phyloP scores from a whole-genome alignment of 2,888 invertebrate genomes.

The Panzeria rudis region DNA sequence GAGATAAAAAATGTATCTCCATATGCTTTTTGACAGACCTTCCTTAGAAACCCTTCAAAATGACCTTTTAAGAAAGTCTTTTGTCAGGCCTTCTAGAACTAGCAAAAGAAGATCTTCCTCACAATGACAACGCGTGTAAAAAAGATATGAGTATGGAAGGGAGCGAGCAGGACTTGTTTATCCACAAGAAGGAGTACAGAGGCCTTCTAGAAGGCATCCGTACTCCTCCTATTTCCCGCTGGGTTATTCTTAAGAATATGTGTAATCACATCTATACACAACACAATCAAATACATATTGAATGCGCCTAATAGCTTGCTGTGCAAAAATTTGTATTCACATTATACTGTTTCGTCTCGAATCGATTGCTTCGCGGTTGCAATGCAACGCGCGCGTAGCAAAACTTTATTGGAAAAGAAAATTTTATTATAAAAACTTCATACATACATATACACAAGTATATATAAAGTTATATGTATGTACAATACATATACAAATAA shows the following conservation, averaged over 20 bases:
- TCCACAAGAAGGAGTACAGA: too few species aligned
- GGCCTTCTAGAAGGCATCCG: too few species aligned
- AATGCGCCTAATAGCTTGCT: slow-evolving; percentile 70
- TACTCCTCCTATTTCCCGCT: too few species aligned
- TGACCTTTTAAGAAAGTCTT: too few species aligned
- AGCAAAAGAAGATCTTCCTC: too few species aligned
- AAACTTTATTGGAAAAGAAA: slow-evolving; percentile 68
- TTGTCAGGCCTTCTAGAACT: too few species aligned
- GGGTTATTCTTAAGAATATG: slow-evolving; percentile 4
- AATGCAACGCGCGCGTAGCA: slow-evolving; percentile 72
- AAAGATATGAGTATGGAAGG: too few species aligned
- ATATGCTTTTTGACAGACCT: too few species aligned
- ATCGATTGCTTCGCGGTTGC: slow-evolving; percentile 73
- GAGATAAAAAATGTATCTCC: too few species aligned
- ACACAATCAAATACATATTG: slow-evolving; percentile 39
- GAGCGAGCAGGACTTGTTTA: too few species aligned
- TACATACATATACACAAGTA: slow-evolving; percentile 26
- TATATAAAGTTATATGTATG: slow-evolving; percentile 13
- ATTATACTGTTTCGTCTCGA: slow-evolving; percentile 73
- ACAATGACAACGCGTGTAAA: too few species aligned
- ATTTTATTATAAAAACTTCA: slow-evolving; percentile 50
- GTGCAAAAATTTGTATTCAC: slow-evolving; percentile 67
- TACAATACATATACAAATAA: slow-evolving; percentile 1
- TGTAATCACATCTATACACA: slow-evolving; percentile 1
- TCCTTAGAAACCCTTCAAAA: too few species aligned